Evolutionary conservation across 2,113 vertebrate genomes (phyloP).

Genomic region (Sander vitreus): DNA sequence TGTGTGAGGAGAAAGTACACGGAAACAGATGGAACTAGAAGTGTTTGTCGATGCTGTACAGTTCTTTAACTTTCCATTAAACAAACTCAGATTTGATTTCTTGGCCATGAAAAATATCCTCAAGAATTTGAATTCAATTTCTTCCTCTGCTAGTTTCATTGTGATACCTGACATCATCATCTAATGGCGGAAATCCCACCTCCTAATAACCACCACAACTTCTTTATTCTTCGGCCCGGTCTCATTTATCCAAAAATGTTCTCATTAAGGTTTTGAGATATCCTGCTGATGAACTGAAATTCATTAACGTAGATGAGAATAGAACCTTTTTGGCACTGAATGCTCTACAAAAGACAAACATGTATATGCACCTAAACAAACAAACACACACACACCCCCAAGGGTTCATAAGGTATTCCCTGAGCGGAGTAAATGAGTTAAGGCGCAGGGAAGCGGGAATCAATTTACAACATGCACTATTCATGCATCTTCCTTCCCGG

Average conservation of each 20-base stretch:
- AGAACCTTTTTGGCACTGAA: not conserved
- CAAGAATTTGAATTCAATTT: not conserved
- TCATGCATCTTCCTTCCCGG: constrained; percentile 26
- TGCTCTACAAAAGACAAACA: not conserved
- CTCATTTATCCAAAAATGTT: not conserved
- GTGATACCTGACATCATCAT: not conserved
- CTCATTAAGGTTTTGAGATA: not conserved
- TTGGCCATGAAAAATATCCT: not conserved
- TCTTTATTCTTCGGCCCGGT: not conserved
- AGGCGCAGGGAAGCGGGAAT: constrained; percentile 54
- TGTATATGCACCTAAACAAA: not conserved
- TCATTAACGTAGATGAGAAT: not conserved
- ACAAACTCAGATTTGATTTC: not conserved
- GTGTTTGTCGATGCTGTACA: not conserved
- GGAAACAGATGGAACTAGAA: constrained; percentile 3
- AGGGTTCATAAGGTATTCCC: constrained; percentile 31
- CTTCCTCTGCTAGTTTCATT: not conserved
- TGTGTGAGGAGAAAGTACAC: not conserved
- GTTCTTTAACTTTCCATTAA: not conserved
- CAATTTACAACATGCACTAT: constrained; percentile 44
- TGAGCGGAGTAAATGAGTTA: constrained; percentile 58
- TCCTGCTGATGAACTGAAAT: not conserved
- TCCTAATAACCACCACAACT: not conserved
- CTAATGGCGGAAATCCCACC: too few relatives aligned
- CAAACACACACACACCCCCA: not conserved